A percentile compares a stretch with the other conserved stretches of the same genome.
Conservation (phyloP, 2,888 invertebrate species). For the Nasonia oneida region DNA sequence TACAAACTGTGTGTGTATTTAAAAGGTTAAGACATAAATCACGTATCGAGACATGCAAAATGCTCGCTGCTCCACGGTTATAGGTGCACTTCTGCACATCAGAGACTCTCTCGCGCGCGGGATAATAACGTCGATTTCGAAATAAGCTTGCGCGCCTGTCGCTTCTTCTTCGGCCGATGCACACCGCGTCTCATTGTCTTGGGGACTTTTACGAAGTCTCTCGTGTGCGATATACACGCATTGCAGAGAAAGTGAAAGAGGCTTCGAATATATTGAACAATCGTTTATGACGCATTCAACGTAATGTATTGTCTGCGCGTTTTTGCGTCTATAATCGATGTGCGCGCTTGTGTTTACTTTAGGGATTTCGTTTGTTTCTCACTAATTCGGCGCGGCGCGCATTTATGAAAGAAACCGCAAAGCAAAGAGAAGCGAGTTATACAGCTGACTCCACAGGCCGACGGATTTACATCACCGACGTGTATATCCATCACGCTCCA, state of each 20-base stretch:
- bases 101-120: neutral
- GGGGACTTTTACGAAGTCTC: neutral
- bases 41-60: conserved; percentile 53
- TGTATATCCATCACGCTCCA: conserved; percentile 13
- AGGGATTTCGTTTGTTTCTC: neutral
- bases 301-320: neutral
- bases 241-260: conserved; percentile 43
- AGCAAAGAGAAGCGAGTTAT: neutral
- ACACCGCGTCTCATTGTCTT: conserved; percentile 34
- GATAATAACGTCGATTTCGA: conserved; percentile 48
- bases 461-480: neutral
- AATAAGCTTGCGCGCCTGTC: conserved; percentile 21
- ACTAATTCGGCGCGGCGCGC: neutral
- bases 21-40: conserved; percentile 55
- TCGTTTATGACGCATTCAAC: neutral
- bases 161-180: conserved; percentile 22
- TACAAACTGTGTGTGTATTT: neutral
- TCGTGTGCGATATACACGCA: conserved; percentile 24
- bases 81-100: neutral
- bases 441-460: neutral
- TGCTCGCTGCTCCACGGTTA: neutral
- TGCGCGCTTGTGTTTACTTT: neutral
- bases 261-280: conserved; percentile 18
- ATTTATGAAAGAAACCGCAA: neutral
- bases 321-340: neutral